phyloP scores from a whole-genome alignment of 2,113 vertebrate genomes.

The Ibidorhyncha struthersii region DNA sequence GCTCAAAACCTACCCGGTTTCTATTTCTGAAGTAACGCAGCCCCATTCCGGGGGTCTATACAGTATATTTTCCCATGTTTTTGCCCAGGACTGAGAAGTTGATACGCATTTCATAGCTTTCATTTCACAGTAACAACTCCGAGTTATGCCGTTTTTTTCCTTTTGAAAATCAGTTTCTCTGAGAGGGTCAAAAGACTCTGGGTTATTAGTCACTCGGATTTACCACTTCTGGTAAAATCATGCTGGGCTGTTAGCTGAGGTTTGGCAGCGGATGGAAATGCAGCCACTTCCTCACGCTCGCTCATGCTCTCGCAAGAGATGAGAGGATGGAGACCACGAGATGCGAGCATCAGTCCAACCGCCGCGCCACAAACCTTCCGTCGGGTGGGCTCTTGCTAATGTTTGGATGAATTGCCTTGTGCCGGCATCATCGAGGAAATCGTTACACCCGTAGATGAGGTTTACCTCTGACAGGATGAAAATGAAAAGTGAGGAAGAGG shows the following conservation, averaged over 20 bases:
- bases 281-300: not conserved
- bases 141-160: fast-evolving
- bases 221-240: not conserved
- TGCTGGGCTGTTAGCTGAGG: fast-evolving
- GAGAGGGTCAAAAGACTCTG: fast-evolving
- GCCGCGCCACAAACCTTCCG: not conserved
- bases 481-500: not conserved
- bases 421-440: not conserved
- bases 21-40: not conserved
- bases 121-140: not conserved
- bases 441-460: slow-evolving; percentile 10
- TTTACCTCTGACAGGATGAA: not conserved
- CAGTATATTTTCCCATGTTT: not conserved
- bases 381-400: not conserved
- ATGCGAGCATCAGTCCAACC: not conserved
- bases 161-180: not conserved
- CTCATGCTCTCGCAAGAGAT: fast-evolving
- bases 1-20: not conserved
- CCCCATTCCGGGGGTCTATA: not conserved
- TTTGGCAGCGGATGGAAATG: not conserved
- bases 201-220: not conserved
- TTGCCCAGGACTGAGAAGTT: not conserved
- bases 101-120: not conserved
- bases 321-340: not conserved
- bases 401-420: not conserved